Conservation (phyloP, 2,797 vertebrate species). For the Nyctalus aviator region DNA sequence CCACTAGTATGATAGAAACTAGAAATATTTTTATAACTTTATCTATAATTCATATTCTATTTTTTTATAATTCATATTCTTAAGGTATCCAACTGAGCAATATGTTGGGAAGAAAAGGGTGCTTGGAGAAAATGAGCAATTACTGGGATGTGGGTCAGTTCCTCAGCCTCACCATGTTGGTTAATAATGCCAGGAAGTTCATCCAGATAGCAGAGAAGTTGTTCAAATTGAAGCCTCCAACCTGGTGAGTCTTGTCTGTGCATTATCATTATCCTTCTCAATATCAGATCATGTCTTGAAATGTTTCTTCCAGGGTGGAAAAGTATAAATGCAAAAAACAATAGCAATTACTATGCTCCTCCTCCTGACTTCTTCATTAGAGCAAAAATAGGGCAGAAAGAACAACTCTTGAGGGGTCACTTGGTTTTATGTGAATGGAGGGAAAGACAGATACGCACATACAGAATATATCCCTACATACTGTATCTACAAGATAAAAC, state of each 20-base stretch:
- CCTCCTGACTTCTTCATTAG: constrained; percentile 46
- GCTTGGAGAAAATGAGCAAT: constrained; percentile 97
- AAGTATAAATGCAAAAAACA: neutral
- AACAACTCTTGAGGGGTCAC: neutral
- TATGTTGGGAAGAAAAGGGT: constrained; percentile 96
- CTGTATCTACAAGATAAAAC: neutral
- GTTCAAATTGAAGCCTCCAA: constrained; percentile 97
- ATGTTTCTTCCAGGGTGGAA: neutral
- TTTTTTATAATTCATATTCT: constrained; percentile 71
- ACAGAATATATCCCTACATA: neutral
- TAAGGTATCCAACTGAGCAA: constrained; percentile 95
- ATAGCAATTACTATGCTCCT: neutral
- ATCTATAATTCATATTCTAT: constrained; percentile 74
- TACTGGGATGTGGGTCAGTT: constrained; percentile 99
- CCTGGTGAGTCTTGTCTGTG: constrained; percentile 90
- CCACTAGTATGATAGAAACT: neutral
- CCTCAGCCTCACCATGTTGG: constrained; percentile 96
- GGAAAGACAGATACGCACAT: neutral
- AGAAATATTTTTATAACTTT: constrained; percentile 39
- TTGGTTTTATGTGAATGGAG: constrained; percentile 29
- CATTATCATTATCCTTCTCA: neutral
- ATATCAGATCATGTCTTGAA: constrained; percentile 18
- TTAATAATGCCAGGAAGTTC: constrained; percentile 94
- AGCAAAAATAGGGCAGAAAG: neutral
- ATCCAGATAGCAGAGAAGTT: constrained; percentile 96